These are phyloP conservation scores for Lycaena phlaeas DNA, from an alignment of 2,888 invertebrate genomes.

Conservation along the genomic window DNA sequence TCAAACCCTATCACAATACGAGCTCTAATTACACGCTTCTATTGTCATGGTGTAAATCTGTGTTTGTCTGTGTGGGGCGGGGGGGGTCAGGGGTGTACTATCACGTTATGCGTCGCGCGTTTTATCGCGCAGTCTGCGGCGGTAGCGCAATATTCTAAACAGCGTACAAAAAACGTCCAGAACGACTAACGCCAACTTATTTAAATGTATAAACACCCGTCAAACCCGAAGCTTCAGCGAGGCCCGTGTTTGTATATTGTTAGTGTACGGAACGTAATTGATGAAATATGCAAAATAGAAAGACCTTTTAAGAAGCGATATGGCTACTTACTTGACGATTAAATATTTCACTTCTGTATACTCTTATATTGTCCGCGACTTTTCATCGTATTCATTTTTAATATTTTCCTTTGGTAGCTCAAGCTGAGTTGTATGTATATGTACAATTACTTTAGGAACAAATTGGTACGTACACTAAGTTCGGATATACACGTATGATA, in stretches of 20 bases:
- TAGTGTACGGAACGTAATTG: constrained; percentile 41
- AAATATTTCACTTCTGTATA: constrained; percentile 1
- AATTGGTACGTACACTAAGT: too few relatives aligned
- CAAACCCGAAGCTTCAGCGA: constrained; percentile 16
- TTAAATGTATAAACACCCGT: constrained; percentile 15
- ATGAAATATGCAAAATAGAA: constrained; percentile 59
- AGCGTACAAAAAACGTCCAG: constrained; percentile 5
- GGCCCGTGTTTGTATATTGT: constrained; percentile 55
- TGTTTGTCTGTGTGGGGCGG: too few relatives aligned
- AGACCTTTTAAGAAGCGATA: constrained; percentile 32
- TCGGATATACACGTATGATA: too few relatives aligned
- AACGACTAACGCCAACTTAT: constrained; percentile 3
- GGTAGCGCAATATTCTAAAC: constrained; percentile 5
- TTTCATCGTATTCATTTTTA: background rate
- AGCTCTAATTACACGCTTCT: too few relatives aligned
- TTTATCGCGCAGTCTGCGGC: too few relatives aligned
- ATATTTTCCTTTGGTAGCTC: too few relatives aligned
- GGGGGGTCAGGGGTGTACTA: too few relatives aligned
- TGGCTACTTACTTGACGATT: constrained; percentile 13
- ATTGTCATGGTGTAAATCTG: too few relatives aligned
- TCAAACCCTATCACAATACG: too few relatives aligned
- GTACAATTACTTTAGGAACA: too few relatives aligned
- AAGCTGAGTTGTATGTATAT: too few relatives aligned
- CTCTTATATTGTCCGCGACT: background rate
- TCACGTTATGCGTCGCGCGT: background rate